Base-by-base conservation (phyloP, 2,888 invertebrate genomes). In the Brachycybe producta region DNA sequence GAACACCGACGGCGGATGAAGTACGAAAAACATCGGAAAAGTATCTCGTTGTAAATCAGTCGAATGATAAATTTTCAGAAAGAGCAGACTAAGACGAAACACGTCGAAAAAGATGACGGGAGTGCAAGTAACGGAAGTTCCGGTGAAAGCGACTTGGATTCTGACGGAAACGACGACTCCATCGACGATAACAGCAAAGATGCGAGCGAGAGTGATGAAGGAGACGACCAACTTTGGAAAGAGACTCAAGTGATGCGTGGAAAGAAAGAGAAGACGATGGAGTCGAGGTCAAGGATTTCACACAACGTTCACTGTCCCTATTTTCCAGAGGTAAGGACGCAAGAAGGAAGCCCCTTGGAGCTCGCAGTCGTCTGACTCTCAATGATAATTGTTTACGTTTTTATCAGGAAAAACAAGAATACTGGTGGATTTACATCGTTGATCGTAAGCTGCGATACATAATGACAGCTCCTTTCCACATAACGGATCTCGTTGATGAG, bases 391-490 rank as follows among this genome's bases (percentile, higher is more conserved):
- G 2, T 15, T 11, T 13, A 42, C 27, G 19, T 17, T 43, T 51
- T 41, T 61, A 61, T 1, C 58, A 75, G 70, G 84, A 84, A 57
- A 92, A 98, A 67, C 94, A 94, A 67, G 98, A 99, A 70, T 95
- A 85, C 71, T 99, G 98, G 97, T 99, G 97, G 95, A 83, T 95
- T 57, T 98, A 97, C 68, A 84, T 98, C 60, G 86, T 87, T 70
- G 97, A 99, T 72, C 80, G 88, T 61, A 95, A 91, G 70, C 85
- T 84, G 57, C 82, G 82, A 65, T 83, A 85, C 55, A 71, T 99
- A 60, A 77, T 95, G 57, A 90, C 95, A 44, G 83, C 88, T 58
- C 95, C 97, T 36, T 84, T 85, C 65, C 84, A 92, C 64, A 81
- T 97, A 55, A 95, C 95, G 49, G 88, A 87, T 67, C 77, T 99